A percentile compares a stretch with the other conserved stretches of the same genome.
Evolutionary conservation across 2,797 vertebrate species (phyloP).

Genomic region (Spondyliosoma cantharus): DNA sequence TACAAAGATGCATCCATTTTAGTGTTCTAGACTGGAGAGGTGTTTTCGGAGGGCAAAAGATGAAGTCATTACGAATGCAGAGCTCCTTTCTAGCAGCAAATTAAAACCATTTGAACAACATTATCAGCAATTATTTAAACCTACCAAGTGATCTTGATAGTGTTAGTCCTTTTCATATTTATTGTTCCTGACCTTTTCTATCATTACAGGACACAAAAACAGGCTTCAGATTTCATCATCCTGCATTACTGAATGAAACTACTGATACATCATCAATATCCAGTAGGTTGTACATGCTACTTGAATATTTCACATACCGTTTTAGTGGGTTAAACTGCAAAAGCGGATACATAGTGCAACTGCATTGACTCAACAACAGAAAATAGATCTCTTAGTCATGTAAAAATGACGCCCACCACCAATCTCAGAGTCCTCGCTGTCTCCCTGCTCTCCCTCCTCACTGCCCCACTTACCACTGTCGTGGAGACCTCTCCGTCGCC

Average conservation of each 20-base stretch:
- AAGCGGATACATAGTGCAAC: slow-evolving; percentile 77
- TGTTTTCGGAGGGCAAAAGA: slow-evolving; percentile 52
- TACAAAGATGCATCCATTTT: slow-evolving; percentile 55
- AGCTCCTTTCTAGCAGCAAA: slow-evolving; percentile 46
- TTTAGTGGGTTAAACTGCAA: slow-evolving; percentile 76
- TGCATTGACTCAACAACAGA: slow-evolving; percentile 83
- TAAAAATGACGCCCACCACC: slow-evolving; percentile 87
- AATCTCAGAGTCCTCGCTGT: slow-evolving; percentile 82
- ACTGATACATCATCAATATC: slow-evolving; percentile 55
- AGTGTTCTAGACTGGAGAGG: slow-evolving; percentile 38
- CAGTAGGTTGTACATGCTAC: slow-evolving; percentile 58
- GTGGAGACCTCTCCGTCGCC: slow-evolving; percentile 74
- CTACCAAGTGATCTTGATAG: slow-evolving; percentile 42
- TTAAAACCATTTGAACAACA: slow-evolving; percentile 63
- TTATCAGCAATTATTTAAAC: slow-evolving; percentile 52
- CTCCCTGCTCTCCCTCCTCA: slow-evolving; percentile 83
- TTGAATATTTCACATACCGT: slow-evolving; percentile 72
- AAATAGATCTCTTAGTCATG: slow-evolving; percentile 86
- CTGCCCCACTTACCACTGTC: slow-evolving; percentile 74
- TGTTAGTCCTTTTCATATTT: slow-evolving; percentile 25
- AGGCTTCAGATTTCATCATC: slow-evolving; percentile 22
- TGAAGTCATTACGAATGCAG: slow-evolving; percentile 53
- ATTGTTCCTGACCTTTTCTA: slow-evolving; percentile 28
- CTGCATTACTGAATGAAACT: slow-evolving; percentile 58
- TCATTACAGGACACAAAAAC: slow-evolving; percentile 19